Conservation (phyloP, 2,888 invertebrate genomes). For the Gymnocheta viridis region DNA sequence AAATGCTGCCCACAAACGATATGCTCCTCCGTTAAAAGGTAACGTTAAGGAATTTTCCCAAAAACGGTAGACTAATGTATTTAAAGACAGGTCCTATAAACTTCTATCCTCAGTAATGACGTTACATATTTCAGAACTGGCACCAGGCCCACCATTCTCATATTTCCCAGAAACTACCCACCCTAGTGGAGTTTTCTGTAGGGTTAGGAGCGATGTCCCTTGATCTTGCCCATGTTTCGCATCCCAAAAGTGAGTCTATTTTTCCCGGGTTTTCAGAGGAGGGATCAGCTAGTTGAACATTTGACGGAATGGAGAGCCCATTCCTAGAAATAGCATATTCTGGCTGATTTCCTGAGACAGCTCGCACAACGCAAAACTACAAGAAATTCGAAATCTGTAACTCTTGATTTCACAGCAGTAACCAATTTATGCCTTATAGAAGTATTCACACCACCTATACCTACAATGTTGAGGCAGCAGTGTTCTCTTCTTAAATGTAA, state of each 20-base stretch:
- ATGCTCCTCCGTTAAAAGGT: background rate
- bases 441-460: constrained; percentile 13
- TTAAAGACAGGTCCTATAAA: background rate
- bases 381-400: no score
- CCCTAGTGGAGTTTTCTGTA: constrained; percentile 46
- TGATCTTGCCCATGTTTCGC: constrained; percentile 45
- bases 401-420: no score
- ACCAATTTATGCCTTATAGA: no score
- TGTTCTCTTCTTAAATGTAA: background rate
- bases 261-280: background rate
- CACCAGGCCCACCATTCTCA: background rate
- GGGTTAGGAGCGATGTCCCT: constrained; percentile 15
- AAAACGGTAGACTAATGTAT: background rate
- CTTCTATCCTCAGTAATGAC: background rate
- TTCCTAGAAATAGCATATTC: background rate
- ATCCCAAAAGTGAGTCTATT: constrained; percentile 30
- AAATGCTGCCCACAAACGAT: background rate
- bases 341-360: no score
- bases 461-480: background rate
- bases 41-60: background rate
- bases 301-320: constrained; percentile 11
- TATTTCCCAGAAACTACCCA: constrained; percentile 57
- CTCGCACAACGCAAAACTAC: no score
- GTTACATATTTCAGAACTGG: background rate
- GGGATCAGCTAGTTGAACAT: constrained; percentile 41